Conservation (phyloP, 2,888 invertebrate genomes). For the Heliconius erato region DNA sequence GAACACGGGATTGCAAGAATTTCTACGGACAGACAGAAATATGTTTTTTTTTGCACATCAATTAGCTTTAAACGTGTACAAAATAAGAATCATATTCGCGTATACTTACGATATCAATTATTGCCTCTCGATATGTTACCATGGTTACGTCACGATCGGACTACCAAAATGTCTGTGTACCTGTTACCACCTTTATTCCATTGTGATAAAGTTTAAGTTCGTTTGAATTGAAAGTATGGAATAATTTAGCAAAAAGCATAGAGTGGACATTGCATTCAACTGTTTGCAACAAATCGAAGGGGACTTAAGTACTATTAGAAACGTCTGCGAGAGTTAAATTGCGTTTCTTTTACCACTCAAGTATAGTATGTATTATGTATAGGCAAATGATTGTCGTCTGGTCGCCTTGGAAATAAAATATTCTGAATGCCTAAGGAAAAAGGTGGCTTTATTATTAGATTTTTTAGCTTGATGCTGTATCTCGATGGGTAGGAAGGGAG, state of each 20-base stretch:
- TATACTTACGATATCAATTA: constrained; percentile 56
- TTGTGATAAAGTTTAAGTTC: constrained; percentile 54
- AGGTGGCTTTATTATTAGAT: neutral
- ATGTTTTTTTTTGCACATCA: constrained; percentile 28
- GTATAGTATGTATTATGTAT: constrained; percentile 11
- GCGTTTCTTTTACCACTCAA: constrained; percentile 42
- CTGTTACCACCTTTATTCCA: constrained; percentile 43
- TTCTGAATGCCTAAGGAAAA: neutral
- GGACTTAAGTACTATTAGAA: constrained; percentile 82
- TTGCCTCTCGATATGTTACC: constrained; percentile 67
- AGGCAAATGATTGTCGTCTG: constrained; percentile 41
- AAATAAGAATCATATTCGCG: constrained; percentile 52
- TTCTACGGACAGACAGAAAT: constrained; percentile 36
- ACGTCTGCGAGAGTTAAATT: constrained; percentile 69
- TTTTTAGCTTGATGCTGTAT: too few species aligned
- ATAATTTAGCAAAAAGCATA: constrained; percentile 64
- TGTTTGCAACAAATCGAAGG: constrained; percentile 79
- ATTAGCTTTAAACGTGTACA: constrained; percentile 15
- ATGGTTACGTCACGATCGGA: constrained; percentile 78
- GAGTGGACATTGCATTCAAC: constrained; percentile 79
- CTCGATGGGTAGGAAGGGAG: too few species aligned
- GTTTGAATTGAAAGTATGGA: constrained; percentile 40
- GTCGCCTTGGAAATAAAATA: constrained; percentile 11
- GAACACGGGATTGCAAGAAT: constrained; percentile 46
- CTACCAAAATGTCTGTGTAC: constrained; percentile 53